These are phyloP conservation scores for Watsonalla binaria DNA, from an alignment of 2,888 invertebrate genomes.

Conservation along the genomic window DNA sequence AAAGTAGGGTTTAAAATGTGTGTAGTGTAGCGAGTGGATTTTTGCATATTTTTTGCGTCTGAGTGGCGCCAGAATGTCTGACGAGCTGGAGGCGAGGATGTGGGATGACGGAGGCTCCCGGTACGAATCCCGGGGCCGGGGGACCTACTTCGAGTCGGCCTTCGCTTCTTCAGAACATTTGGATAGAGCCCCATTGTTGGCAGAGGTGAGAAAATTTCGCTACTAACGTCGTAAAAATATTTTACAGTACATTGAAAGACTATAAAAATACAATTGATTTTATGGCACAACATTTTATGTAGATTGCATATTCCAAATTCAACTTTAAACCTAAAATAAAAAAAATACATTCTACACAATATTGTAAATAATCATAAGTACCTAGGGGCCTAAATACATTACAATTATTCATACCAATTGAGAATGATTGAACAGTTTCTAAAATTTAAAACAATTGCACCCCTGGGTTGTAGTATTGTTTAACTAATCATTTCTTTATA, in stretches of 20 bases:
- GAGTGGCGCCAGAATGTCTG: conserved; percentile 73
- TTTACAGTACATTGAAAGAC: background rate
- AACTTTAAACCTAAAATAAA: background rate
- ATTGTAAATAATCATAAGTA: too few relatives aligned
- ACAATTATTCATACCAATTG: too few relatives aligned
- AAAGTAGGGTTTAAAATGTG: conserved; percentile 19
- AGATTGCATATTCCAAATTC: background rate
- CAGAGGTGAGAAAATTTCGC: conserved; percentile 49
- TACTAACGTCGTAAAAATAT: conserved; percentile 5
- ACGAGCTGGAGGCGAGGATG: conserved; percentile 72
- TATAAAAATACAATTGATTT: background rate
- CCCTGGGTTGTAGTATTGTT: too few relatives aligned
- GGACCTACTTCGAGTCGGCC: conserved; percentile 61
- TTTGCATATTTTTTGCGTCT: conserved; percentile 19
- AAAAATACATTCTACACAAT: too few relatives aligned
- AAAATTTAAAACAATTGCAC: too few relatives aligned
- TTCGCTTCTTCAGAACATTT: conserved; percentile 70
- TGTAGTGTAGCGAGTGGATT: conserved; percentile 15
- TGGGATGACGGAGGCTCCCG: conserved; percentile 68
- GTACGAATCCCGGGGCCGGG: conserved; percentile 56
- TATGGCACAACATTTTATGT: background rate
- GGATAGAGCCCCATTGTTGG: conserved; percentile 66
- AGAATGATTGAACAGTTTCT: too few relatives aligned
- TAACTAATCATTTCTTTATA: too few relatives aligned
- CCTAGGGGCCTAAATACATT: too few relatives aligned